These are phyloP conservation scores for Panagrolaimus sp. DNA, from an alignment of 1,140 invertebrate genomes.

Conservation along the genomic window DNA sequence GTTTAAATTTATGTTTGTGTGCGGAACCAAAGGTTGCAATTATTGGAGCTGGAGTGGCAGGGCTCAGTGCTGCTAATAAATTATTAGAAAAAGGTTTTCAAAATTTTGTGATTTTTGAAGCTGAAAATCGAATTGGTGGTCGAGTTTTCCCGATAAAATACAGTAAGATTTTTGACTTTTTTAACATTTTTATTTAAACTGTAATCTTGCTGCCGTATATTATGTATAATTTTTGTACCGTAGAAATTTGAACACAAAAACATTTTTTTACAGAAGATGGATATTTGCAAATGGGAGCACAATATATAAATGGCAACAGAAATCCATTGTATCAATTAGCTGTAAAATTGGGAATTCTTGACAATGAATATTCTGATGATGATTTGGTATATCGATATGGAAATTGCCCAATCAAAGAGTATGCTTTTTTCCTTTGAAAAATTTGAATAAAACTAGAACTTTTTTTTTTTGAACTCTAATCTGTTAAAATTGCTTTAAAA, in stretches of 20 bases:
- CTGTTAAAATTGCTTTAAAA: too few species aligned
- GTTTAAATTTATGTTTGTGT: too few species aligned
- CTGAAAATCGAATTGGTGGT: slow-evolving; percentile 28
- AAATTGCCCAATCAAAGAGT: neutral
- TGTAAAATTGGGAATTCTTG: slow-evolving; percentile 21
- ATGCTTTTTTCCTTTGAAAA: neutral
- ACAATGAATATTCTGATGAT: slow-evolving; percentile 22
- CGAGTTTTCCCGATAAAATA: slow-evolving; percentile 33
- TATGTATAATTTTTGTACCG: too few species aligned
- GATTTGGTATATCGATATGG: neutral
- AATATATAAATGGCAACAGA: slow-evolving; percentile 36
- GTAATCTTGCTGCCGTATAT: too few species aligned
- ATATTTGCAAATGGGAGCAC: slow-evolving; percentile 33
- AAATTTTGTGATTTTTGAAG: slow-evolving; percentile 35
- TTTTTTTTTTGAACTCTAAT: too few species aligned
- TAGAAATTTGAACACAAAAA: too few species aligned
- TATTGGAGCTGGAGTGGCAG: slow-evolving; percentile 34
- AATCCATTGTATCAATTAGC: slow-evolving; percentile 32
- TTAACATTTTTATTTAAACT: neutral
- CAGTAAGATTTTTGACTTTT: slow-evolving; percentile 19
- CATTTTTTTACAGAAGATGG: slow-evolving; percentile 26
- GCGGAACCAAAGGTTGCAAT: slow-evolving; percentile 28
- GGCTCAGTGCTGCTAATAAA: slow-evolving; percentile 16
- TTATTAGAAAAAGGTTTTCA: slow-evolving; percentile 22
- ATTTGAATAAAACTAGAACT: too few species aligned